phyloP scores from a whole-genome alignment of 1,140 invertebrate species.

The Cataglyphis hispanica region DNA sequence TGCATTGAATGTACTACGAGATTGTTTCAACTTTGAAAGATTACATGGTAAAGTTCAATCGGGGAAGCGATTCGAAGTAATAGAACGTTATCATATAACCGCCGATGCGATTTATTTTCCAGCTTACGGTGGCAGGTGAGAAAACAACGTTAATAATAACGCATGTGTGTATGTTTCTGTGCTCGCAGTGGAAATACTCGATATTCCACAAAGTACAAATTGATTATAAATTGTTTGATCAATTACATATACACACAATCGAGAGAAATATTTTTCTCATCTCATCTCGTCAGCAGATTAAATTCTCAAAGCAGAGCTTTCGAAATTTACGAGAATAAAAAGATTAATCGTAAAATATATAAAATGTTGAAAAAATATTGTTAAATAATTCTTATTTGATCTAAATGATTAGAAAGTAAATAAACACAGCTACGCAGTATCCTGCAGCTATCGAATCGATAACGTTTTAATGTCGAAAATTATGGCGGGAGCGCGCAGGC shows the following conservation, averaged over 20 bases:
- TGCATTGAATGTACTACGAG: slow-evolving; percentile 16
- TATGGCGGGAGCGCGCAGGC: not conserved
- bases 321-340: not conserved
- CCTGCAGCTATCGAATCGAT: not conserved
- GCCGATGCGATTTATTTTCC: slow-evolving; percentile 51
- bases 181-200: slow-evolving; percentile 5
- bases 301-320: not conserved
- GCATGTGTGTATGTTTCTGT: not conserved
- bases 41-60: slow-evolving; percentile 2
- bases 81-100: slow-evolving; percentile 47
- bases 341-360: no score
- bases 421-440: not conserved
- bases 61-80: slow-evolving; percentile 25
- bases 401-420: not conserved
- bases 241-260: not conserved
- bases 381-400: not conserved
- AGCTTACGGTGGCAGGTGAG: slow-evolving; percentile 14
- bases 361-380: not conserved
- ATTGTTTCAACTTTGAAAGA: slow-evolving; percentile 48
- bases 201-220: not conserved
- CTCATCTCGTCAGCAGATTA: not conserved
- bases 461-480: not conserved
- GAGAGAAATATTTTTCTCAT: not conserved
- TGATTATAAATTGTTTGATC: not conserved
- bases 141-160: slow-evolving; percentile 39